These are phyloP conservation scores for Campoplex nolae DNA, from an alignment of 2,888 invertebrate species.

Conservation along the genomic window DNA sequence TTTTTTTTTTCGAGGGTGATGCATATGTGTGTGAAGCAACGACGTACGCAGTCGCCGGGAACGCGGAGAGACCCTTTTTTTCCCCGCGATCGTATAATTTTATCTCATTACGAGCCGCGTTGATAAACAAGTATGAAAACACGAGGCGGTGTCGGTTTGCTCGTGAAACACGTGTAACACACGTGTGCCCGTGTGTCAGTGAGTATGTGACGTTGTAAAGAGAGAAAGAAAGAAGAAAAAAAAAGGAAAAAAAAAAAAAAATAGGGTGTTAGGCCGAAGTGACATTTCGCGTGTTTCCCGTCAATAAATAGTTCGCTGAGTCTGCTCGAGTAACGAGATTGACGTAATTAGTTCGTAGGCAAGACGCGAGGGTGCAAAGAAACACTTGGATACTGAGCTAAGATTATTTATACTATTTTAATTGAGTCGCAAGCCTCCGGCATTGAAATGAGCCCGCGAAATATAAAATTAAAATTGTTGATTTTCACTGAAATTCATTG, in stretches of 20 bases:
- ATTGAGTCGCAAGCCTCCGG: background rate
- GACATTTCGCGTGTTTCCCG: constrained; percentile 58
- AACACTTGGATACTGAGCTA: background rate
- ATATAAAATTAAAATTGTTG: no score
- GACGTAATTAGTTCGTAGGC: background rate
- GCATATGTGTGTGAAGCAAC: background rate
- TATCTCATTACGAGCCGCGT: constrained; percentile 55
- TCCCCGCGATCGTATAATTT: constrained; percentile 57
- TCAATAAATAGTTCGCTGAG: constrained; percentile 3
- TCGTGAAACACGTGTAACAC: constrained; percentile 27
- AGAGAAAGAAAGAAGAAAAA: no score
- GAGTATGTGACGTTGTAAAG: background rate
- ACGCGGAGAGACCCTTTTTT: constrained; percentile 30
- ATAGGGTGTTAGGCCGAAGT: constrained; percentile 47
- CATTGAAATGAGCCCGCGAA: no score
- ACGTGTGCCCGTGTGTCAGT: constrained; percentile 9
- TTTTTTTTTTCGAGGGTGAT: background rate
- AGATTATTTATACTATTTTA: background rate
- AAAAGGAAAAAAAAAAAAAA: background rate
- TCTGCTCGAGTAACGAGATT: constrained; percentile 3
- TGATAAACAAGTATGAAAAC: constrained; percentile 57
- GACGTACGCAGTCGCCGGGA: constrained; percentile 8
- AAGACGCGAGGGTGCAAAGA: background rate
- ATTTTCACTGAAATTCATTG: no score
- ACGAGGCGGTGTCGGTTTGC: constrained; percentile 23